Conservation (phyloP, 2,888 invertebrate species). For the Dynastes maya region DNA sequence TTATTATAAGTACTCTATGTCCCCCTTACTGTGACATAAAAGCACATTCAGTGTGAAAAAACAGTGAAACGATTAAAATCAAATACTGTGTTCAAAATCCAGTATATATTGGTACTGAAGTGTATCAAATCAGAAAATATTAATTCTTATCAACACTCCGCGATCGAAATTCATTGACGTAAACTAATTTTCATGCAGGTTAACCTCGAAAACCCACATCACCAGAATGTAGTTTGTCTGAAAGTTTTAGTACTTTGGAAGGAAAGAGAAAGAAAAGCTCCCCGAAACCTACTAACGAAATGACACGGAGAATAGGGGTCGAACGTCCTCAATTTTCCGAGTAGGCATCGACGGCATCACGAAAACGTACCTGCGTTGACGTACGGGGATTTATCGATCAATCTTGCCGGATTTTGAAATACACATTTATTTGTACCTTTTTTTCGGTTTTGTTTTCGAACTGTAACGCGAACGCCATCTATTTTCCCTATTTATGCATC, state of each 20-base stretch:
- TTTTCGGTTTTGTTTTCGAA: constrained; percentile 28
- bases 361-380: constrained; percentile 41
- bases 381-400: constrained; percentile 43
- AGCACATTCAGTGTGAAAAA: too few species aligned
- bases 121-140: too few species aligned
- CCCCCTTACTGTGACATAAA: too few species aligned
- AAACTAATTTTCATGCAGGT: constrained; percentile 14
- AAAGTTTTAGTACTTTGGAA: constrained; percentile 25
- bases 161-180: neutral
- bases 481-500: constrained; percentile 42
- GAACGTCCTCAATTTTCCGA: constrained; percentile 41
- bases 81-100: too few species aligned
- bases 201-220: constrained; percentile 28
- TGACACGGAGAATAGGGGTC: constrained; percentile 35
- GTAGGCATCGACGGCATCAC: constrained; percentile 36
- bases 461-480: constrained; percentile 21
- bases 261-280: constrained; percentile 21
- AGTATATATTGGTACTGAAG: too few species aligned
- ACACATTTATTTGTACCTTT: constrained; percentile 43
- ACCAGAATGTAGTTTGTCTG: constrained; percentile 32
- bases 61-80: too few species aligned
- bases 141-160: neutral
- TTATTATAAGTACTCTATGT: too few species aligned
- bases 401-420: constrained; percentile 30
- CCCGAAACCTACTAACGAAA: constrained; percentile 29